Evolutionary conservation across 2,797 vertebrate genomes (phyloP), one percentile per base, ranked within the genome.

Genomic region (Coregonus suidteri): DNA sequence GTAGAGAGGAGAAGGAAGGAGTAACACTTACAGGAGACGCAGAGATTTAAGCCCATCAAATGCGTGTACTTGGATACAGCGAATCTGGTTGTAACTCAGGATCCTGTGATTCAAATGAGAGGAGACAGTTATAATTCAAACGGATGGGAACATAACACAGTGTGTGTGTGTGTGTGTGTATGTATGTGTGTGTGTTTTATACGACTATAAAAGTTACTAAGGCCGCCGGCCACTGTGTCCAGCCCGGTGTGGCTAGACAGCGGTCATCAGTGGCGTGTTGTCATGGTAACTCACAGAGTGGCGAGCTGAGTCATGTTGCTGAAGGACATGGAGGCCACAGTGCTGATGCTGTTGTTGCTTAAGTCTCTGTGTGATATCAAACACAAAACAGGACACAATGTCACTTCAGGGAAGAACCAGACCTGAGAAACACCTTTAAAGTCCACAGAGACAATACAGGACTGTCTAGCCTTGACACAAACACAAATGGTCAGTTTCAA

Each of bases 341-440:
- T 77, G 18, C 96, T 93, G 89, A 99, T 98, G 93, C 97, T 99
- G 94, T 99, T 99, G 95, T 99, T 99, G 93, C 98, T 99, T 89
- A 99, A 90, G 91, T 99, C 98, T 78, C 98, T 99, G 89, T 6
- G 73, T 4, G 73, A 41, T 84, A 74, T 89, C 79, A 84, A 66
- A 79, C 15, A 81, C 18, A 76, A 80, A 30, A 67, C 31, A 67
- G 14, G 16, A 67, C 30, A 18, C 31, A 18, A 3, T 6, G 31
- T 67, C 66, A 67, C 66, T 34, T 18, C 66, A 18, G 65, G 31
- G 65, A 67, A 16, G 11, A 67, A 31, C 2, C 31, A 34, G 13
- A 35, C 15, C 14, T 67, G 31, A 15, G 11, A 66, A 34, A 16
- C 66, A 16, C 6, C 56, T 20, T 59, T 6, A 59, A 59, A 59